phyloP scores from a whole-genome alignment of 2,888 invertebrate genomes.

The Disparrhopalites patrizii region DNA sequence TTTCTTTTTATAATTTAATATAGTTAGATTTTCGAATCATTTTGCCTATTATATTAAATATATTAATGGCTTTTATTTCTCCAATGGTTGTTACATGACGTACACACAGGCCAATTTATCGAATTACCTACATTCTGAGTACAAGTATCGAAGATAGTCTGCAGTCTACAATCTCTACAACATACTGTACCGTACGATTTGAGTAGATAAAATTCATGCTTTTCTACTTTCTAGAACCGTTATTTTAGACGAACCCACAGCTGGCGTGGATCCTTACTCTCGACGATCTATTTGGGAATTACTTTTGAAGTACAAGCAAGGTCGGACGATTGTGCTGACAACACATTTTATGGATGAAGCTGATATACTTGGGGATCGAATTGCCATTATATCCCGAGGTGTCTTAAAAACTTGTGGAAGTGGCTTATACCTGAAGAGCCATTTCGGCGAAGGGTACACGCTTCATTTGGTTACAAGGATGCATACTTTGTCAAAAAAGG shows the following conservation, averaged over 20 bases:
- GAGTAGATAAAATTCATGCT: too few species aligned
- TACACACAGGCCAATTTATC: too few species aligned
- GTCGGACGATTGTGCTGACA: constrained; percentile 74
- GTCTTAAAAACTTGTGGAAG: constrained; percentile 57
- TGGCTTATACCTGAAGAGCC: constrained; percentile 57
- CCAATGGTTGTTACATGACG: too few species aligned
- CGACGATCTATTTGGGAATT: constrained; percentile 74
- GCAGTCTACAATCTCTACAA: too few species aligned
- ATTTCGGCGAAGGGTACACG: constrained; percentile 58
- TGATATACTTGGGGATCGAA: constrained; percentile 76
- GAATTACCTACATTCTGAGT: too few species aligned
- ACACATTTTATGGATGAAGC: constrained; percentile 88
- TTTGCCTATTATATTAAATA: too few species aligned
- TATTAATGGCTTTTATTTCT: too few species aligned
- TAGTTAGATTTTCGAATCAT: too few species aligned
- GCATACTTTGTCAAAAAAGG: not conserved
- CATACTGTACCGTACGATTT: too few species aligned
- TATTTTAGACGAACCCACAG: constrained; percentile 80
- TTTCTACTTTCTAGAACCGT: constrained; percentile 54
- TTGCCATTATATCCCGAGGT: constrained; percentile 65
- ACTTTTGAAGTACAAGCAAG: constrained; percentile 64
- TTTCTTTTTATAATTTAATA: too few species aligned
- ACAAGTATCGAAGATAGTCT: too few species aligned
- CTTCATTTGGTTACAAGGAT: constrained; percentile 50
- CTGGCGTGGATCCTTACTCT: constrained; percentile 81